Conservation (phyloP, 2,113 vertebrate genomes). For the Emydocephalus ijimae region DNA sequence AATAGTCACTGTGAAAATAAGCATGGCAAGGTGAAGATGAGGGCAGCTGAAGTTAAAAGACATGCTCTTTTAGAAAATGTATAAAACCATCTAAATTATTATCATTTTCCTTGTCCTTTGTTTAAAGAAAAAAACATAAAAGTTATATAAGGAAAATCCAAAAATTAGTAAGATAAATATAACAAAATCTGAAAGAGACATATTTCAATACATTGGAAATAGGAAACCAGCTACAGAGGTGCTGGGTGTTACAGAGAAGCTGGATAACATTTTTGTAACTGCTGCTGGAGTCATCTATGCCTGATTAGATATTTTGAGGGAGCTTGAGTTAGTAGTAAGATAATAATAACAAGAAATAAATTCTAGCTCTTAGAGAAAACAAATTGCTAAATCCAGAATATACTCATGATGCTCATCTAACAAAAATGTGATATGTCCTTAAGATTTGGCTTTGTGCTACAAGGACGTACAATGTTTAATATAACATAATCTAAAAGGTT, state of each 20-base stretch:
- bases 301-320: background rate
- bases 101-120: background rate
- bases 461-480: background rate
- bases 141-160: background rate
- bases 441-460: background rate
- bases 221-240: background rate
- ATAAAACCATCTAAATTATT: background rate
- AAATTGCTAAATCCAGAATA: background rate
- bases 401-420: background rate
- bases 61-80: background rate
- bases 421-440: background rate
- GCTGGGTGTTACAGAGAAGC: background rate
- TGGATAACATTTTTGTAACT: background rate
- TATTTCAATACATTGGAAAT: background rate
- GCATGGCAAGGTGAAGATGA: background rate
- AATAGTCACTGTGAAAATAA: background rate
- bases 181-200: background rate
- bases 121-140: background rate
- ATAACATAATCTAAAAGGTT: background rate
- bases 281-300: background rate
- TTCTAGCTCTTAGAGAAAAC: background rate
- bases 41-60: background rate
- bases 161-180: background rate
- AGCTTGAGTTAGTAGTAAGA: background rate
- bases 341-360: background rate